Base-by-base conservation (phyloP, 1,140 invertebrate species). In the Gonatopus flavifemur region DNA sequence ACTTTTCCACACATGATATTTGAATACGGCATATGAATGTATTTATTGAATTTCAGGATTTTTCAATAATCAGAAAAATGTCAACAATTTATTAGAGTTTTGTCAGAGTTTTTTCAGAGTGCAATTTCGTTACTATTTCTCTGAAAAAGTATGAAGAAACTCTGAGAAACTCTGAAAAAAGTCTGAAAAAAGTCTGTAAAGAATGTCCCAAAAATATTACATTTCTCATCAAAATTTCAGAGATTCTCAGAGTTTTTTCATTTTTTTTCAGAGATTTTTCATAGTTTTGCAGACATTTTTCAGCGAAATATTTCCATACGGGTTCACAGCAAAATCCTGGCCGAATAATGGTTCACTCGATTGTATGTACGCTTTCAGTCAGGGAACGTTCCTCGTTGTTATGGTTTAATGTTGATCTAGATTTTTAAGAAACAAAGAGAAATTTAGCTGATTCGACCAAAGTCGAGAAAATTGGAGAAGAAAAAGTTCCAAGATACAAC, bases 341-440 rank as follows among this genome's bases (percentile, higher is more conserved):
- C 49, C n/a, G 61, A 67, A 67, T 66, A 67, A 57, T 67, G 41
- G 61, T 35, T 55, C 53, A 65, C 60, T 65, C 59, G 64, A 67
- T 65, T 55, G 57, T 60, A 62, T 58, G 54, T 59, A 50, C 61
- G n/a, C 50, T 42, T 20, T 1, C n/a, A 54, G 44, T 35, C 45
- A 58, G 55, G 62, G 47, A 47, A 43, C 46, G 46, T 42, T 49
- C 28, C 30, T 36, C 36, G 24, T 24, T 51, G 55, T 61, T 55
- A 49, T 39, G 50, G 20, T 49, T 18, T 41, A 24, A 39, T 46
- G 40, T 44, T 22, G 41, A 52, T 53, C 46, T 42, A 32, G 47
- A 62, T 60, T 49, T 31, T 49, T 49, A 38, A 8, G 39, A 45
- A 31, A 21, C 7, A 58, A 25, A 19, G 39, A 53, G 30, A 46